Conservation (phyloP, 2,113 vertebrate species). For the Labrus mixtus region DNA sequence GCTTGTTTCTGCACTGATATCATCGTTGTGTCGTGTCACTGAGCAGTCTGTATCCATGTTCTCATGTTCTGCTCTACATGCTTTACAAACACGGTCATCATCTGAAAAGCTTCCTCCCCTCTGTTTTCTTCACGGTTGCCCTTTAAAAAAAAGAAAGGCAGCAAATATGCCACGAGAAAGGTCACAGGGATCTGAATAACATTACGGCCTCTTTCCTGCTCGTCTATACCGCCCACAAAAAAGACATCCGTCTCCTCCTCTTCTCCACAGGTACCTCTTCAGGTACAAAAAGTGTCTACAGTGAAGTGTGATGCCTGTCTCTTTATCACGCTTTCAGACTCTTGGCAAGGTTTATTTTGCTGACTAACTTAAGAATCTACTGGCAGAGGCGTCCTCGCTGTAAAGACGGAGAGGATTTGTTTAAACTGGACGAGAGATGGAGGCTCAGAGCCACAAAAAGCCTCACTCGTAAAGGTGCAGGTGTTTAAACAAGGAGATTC, state of each 20-base stretch:
- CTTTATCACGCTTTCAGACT: slow-evolving; percentile 23
- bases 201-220: slow-evolving; percentile 44
- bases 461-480: slow-evolving; percentile 49
- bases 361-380: slow-evolving; percentile 63
- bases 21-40: neutral
- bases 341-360: slow-evolving; percentile 59
- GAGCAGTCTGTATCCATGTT: slow-evolving; percentile 23
- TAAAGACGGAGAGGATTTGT: slow-evolving; percentile 56
- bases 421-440: slow-evolving; percentile 56
- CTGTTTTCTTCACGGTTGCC: slow-evolving; percentile 54
- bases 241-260: slow-evolving; percentile 1
- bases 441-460: slow-evolving; percentile 54
- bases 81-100: slow-evolving; percentile 12
- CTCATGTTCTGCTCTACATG: slow-evolving; percentile 26
- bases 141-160: slow-evolving; percentile 75
- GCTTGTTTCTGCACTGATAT: neutral
- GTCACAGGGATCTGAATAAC: slow-evolving; percentile 68
- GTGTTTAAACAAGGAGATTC: slow-evolving; percentile 50
- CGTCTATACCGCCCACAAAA: neutral
- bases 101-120: slow-evolving; percentile 13
- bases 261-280: slow-evolving; percentile 12
- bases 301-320: neutral
- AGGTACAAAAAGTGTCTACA: slow-evolving; percentile 17
- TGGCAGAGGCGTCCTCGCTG: slow-evolving; percentile 26
- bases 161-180: slow-evolving; percentile 67